phyloP scores from a whole-genome alignment of 2,113 vertebrate genomes.

The Tragulus kanchil region DNA sequence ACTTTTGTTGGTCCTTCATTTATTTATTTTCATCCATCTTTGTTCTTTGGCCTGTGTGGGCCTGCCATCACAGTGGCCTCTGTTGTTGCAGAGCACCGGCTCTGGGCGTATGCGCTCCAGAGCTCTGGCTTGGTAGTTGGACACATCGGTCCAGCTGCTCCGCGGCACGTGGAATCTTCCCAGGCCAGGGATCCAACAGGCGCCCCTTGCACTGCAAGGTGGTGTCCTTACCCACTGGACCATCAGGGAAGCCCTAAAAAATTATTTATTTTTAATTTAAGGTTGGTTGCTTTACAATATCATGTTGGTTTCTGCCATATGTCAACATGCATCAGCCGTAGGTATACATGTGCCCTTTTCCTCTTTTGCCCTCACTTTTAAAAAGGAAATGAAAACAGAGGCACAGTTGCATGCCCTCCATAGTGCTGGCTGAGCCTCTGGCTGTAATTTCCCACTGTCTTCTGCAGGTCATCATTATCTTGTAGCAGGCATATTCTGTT shows the following conservation, averaged over 20 bases:
- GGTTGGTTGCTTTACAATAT: not conserved
- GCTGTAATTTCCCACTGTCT: not conserved
- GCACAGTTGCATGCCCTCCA: not conserved
- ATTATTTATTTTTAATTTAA: not conserved
- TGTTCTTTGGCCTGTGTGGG: too few species aligned
- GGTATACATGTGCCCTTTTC: not conserved
- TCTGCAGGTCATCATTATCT: not conserved
- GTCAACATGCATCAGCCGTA: not conserved
- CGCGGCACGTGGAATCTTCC: too few species aligned
- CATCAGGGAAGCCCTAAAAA: not conserved
- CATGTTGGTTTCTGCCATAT: not conserved
- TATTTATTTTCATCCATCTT: too few species aligned
- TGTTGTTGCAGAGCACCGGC: too few species aligned
- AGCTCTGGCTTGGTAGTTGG: too few species aligned
- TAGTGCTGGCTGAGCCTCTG: not conserved
- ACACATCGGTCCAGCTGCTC: too few species aligned
- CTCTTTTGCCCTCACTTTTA: not conserved
- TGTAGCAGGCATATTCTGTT: not conserved
- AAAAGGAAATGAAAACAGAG: conserved; percentile 18
- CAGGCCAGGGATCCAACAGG: too few species aligned
- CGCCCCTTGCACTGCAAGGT: too few species aligned
- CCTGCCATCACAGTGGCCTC: too few species aligned
- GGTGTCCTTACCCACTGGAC: too few species aligned
- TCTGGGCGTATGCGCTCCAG: too few species aligned
- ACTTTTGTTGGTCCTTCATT: too few species aligned